Base-by-base conservation (phyloP, 2,888 invertebrate genomes). In the Aspidiotus rigidus region DNA sequence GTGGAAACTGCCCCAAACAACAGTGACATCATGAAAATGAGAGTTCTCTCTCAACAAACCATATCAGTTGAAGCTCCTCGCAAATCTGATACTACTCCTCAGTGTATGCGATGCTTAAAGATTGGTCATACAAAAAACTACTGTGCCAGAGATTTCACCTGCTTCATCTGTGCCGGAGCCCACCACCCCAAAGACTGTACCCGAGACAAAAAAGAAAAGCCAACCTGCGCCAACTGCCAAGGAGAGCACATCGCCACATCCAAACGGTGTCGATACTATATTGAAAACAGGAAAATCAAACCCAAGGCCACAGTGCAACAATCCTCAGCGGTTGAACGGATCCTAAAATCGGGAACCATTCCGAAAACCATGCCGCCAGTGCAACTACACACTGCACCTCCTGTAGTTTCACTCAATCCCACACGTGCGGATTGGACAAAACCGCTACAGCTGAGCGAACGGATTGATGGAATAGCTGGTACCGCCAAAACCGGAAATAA, bases 161-260 rank as follows among this genome's bases (percentile, higher is more conserved):
- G 49, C 49, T 44, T 44, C 11, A 44, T 44, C 49, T 44, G 49
- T 11, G 49, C 49, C 11, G 49, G 11, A 44, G 49, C 49, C 49
- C 49, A 44, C 49, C 49, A 44, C 11, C 49, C 49, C 11, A 44
- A 44, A 44, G 11, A 11, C 49, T 44, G 49, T 44, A 44, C 49
- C 49, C 49, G 49, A 10, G 49, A 44, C 49, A 44, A 44, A 44
- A 44, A 44, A 8, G 11, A 10, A 11, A 44, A 44, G 49, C 49
- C 49, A 44, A 44, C 49, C 49, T 44, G n/a, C n/a, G n/a, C n/a
- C n/a, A n/a, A n/a, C n/a, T n/a, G n/a, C n/a, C n/a, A n/a, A n/a
- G n/a, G n/a, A n/a, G n/a, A n/a, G n/a, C 49, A 44, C 49, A 44
- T 44, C 49, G 49, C 49, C 49, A 44, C 49, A 44, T 44, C 49